phyloP scores from a whole-genome alignment of 2,113 vertebrate species.

The Apaloderma vittatum region DNA sequence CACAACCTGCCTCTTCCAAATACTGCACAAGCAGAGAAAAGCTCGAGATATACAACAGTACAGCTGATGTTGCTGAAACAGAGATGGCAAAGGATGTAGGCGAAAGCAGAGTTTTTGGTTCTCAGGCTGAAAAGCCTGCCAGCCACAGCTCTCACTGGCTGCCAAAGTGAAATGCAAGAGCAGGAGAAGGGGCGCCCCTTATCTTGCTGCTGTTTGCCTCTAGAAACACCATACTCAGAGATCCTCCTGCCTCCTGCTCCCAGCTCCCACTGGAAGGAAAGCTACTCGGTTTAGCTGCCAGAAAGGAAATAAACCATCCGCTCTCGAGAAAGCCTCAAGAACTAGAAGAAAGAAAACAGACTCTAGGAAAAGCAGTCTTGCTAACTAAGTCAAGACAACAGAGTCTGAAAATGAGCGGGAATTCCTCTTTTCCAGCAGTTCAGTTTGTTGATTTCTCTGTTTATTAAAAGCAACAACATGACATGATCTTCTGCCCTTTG shows the following conservation, averaged over 20 bases:
- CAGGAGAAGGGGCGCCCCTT: neutral
- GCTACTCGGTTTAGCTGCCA: neutral
- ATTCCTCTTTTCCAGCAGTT: slow-evolving; percentile 12
- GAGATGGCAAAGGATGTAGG: neutral
- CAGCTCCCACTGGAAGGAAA: slow-evolving; percentile 17
- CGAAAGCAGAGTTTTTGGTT: neutral
- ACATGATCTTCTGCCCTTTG: neutral
- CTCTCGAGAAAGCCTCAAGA: slow-evolving; percentile 23
- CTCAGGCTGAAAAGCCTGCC: neutral
- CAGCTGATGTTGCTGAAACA: neutral
- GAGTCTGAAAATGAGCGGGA: neutral
- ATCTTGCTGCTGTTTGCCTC: neutral
- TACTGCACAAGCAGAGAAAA: neutral
- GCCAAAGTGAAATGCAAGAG: neutral
- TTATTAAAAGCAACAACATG: neutral
- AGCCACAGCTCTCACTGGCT: neutral
- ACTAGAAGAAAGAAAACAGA: neutral
- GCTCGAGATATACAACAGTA: neutral
- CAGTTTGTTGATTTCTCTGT: neutral
- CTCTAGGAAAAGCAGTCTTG: neutral
- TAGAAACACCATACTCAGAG: neutral
- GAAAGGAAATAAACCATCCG: neutral
- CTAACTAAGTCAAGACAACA: neutral
- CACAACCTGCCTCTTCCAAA: neutral
- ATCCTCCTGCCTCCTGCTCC: neutral